These are phyloP conservation scores for Campylomormyrus tamandua DNA, from an alignment of 2,113 vertebrate genomes.

Conservation along the genomic window DNA sequence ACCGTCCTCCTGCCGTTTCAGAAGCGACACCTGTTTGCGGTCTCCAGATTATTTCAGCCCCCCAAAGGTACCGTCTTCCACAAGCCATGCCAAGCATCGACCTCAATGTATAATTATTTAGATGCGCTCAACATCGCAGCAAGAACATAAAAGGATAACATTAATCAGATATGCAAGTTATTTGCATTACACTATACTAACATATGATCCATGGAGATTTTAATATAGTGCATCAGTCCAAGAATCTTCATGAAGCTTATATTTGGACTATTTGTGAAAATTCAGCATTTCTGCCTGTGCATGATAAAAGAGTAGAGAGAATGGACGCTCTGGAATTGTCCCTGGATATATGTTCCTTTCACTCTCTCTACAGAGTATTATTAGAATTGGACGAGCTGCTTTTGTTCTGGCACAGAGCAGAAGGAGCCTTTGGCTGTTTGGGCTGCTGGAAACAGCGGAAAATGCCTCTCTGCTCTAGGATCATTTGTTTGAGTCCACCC, in stretches of 20 bases:
- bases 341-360: neutral
- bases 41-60: conserved; percentile 68
- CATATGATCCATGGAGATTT: neutral
- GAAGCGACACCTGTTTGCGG: conserved; percentile 59
- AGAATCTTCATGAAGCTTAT: neutral
- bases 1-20: conserved; percentile 69
- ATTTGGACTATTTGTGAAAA: neutral
- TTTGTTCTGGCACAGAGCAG: neutral
- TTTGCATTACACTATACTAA: neutral
- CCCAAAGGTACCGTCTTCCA: conserved; percentile 58
- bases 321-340: neutral
- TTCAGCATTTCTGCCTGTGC: neutral
- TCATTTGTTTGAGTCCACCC: neutral
- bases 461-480: neutral
- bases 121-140: neutral
- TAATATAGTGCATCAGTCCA: neutral
- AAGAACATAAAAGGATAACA: neutral
- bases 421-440: neutral
- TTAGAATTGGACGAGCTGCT: neutral
- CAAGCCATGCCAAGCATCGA: neutral
- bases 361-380: neutral
- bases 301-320: neutral
- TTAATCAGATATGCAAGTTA: neutral
- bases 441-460: neutral
- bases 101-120: neutral